phyloP scores from a whole-genome alignment of 37 sponge, comb jelly and placozoan species.

The Haliclona indistincta region DNA sequence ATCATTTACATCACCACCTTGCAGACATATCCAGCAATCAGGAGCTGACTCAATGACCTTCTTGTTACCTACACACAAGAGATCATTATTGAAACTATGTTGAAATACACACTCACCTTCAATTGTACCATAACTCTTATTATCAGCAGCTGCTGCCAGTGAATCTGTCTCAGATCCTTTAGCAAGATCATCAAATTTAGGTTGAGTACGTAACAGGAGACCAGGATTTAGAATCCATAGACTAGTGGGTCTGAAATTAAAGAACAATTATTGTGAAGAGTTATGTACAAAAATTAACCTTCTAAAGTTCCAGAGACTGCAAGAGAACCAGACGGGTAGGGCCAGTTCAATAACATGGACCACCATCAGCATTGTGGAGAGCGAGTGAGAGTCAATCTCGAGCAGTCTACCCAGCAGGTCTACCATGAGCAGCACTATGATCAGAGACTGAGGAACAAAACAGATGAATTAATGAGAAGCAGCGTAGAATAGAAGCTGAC shows the following conservation, averaged over 20 bases:
- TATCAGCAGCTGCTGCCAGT: neutral
- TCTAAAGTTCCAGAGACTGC: constrained; percentile 75
- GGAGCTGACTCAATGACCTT: neutral
- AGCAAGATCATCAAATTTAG: neutral
- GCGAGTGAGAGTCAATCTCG: constrained; percentile 34
- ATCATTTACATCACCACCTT: constrained; percentile 4
- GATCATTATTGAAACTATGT: neutral
- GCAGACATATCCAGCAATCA: constrained; percentile 63
- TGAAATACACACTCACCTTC: neutral
- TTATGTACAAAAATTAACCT: constrained; percentile 15
- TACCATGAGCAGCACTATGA: constrained; percentile 52
- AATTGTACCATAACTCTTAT: neutral
- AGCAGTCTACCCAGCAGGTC: constrained; percentile 47
- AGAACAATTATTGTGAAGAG: neutral
- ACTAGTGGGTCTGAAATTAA: constrained; percentile 37
- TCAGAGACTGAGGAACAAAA: constrained; percentile 22
- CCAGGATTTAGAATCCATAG: constrained; percentile 72
- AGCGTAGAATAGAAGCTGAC: neutral
- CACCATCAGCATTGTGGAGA: constrained; percentile 37
- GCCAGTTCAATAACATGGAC: constrained; percentile 58
- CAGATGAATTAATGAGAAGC: too few species aligned
- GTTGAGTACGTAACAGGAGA: constrained; percentile 29
- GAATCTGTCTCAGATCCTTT: neutral
- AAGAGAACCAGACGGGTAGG: constrained; percentile 75
- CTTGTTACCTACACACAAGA: neutral